These are phyloP conservation scores for Ophonus ardosiacus DNA, from an alignment of 2,888 invertebrate species.

Conservation along the genomic window DNA sequence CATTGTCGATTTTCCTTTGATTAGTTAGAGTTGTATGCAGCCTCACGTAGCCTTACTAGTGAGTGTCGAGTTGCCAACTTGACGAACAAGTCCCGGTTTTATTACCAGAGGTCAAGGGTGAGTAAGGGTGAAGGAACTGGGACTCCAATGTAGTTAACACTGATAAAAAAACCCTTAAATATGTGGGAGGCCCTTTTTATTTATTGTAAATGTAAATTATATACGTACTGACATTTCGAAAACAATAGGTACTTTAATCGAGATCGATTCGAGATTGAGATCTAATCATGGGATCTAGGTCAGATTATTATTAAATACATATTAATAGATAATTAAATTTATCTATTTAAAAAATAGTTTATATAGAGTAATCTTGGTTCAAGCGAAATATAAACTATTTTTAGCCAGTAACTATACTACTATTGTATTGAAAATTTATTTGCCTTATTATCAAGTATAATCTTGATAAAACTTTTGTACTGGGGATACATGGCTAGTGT, in stretches of 20 bases:
- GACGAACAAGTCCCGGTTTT: constrained; percentile 13
- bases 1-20: neutral
- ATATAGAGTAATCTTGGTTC: too few species aligned
- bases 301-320: constrained; percentile 18
- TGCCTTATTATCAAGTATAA: too few species aligned
- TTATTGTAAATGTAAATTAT: too few species aligned
- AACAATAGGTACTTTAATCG: neutral
- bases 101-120: constrained; percentile 20
- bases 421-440: too few species aligned
- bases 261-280: neutral
- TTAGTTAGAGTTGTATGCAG: neutral
- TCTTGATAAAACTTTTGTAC: too few species aligned
- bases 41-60: neutral
- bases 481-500: too few species aligned
- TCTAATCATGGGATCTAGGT: constrained; percentile 14
- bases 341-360: neutral
- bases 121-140: constrained; percentile 11
- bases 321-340: constrained; percentile 18
- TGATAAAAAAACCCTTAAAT: neutral
- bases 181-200: neutral
- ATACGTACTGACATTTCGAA: neutral
- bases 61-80: constrained; percentile 17
- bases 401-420: too few species aligned
- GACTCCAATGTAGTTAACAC: neutral
- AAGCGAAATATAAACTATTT: too few species aligned